Base-by-base conservation (phyloP, 2,888 invertebrate species). In the Microplitis manilae region DNA sequence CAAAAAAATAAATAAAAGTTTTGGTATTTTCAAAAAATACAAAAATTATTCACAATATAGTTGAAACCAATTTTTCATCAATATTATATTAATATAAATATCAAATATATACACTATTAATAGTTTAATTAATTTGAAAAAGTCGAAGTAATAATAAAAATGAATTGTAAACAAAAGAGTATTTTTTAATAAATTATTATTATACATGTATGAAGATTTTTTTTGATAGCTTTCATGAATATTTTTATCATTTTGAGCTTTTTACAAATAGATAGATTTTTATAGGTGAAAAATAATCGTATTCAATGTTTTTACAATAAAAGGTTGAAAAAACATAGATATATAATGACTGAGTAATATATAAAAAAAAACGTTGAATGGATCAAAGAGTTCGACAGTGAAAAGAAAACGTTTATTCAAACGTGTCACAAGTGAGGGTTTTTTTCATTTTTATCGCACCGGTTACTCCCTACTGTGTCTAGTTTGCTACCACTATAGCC, bases 401-500 rank as follows among this genome's bases (percentile, higher is more conserved):
- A 77, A 82, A 79, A 71, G 76, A 77, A 81, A 83, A 81, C 79
- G 80, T 84, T 84, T 84, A 84, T 82, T 77, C 80, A 72, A 62
- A 73, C 38, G 59, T 76, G 79, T 78, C 75, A 40, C 77, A 17
- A 60, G 40, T 67, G 72, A 59, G 59, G 71, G 59, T 69, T 75
- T 76, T 78, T 78, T 71, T 75, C 50, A 30, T 77, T 82, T 83
- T 82, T 83, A 84, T 83, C 83, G 79, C 78, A 80, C 81, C 71
- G 38, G 20, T 71, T 81, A 80, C 80, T 77, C 69, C 76, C 65
- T 69, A 69, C 69, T 73, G 69, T 60, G 76, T 73, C 78, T 72
- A 70, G 40, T 78, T 77, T 79, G 75, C 78, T 73, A 75, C 77
- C 80, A 76, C 77, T 79, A 69, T 65, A 76, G 67, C 69, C 71